These are phyloP conservation scores for Hyalella azteca DNA, from an alignment of 2,888 invertebrate genomes.

Conservation along the genomic window DNA sequence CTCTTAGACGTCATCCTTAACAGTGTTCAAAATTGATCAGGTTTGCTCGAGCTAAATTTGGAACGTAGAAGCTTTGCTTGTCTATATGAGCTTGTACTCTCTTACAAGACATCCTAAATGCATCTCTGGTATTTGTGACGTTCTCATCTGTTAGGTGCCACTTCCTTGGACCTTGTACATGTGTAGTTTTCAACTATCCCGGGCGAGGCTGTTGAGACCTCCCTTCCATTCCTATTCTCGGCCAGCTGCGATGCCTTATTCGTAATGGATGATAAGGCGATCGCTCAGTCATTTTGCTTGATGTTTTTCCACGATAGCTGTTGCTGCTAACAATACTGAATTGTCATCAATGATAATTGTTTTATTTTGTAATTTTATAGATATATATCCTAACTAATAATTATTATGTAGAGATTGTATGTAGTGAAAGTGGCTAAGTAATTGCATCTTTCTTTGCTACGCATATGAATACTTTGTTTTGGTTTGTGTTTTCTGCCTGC, in stretches of 20 bases:
- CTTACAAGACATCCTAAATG: too few species aligned
- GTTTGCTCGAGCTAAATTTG: too few species aligned
- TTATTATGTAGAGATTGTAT: constrained; percentile 29
- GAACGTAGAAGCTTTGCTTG: too few species aligned
- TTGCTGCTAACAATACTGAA: neutral
- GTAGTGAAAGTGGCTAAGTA: constrained; percentile 22
- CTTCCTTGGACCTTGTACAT: too few species aligned
- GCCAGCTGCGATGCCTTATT: constrained; percentile 33
- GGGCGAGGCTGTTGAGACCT: too few species aligned
- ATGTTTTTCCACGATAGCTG: constrained; percentile 6
- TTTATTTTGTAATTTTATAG: constrained; percentile 36
- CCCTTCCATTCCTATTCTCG: constrained; percentile 24
- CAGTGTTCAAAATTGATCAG: too few species aligned
- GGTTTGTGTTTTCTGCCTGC: constrained; percentile 1
- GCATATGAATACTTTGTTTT: neutral
- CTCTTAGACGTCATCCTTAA: too few species aligned
- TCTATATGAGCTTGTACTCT: too few species aligned
- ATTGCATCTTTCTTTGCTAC: constrained; percentile 17
- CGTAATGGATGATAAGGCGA: constrained; percentile 2
- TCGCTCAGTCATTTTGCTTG: constrained; percentile 32
- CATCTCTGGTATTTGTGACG: too few species aligned
- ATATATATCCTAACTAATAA: constrained; percentile 26
- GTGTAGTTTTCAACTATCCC: too few species aligned
- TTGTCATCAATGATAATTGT: constrained; percentile 34
- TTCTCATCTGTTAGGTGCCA: too few species aligned